Conservation (phyloP, 2,888 invertebrate species). For the Gasteruption jaculator region DNA sequence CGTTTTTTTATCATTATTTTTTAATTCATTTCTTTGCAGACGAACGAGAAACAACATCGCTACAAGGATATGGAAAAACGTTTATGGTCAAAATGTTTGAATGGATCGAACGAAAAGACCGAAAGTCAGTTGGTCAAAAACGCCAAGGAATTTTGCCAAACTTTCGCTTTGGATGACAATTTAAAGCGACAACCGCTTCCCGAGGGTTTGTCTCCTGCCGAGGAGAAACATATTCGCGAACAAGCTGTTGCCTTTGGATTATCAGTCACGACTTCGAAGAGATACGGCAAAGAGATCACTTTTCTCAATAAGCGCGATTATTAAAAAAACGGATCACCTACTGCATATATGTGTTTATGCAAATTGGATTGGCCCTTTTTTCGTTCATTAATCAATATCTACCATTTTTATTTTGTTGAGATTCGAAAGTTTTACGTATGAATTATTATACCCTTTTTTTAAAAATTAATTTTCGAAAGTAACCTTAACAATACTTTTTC, state of each 20-base stretch:
- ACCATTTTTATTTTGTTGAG: too few relatives aligned
- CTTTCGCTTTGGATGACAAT: constrained; percentile 51
- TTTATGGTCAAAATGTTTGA: constrained; percentile 46
- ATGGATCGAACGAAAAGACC: constrained; percentile 20
- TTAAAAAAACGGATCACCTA: too few relatives aligned
- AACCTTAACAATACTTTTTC: too few relatives aligned
- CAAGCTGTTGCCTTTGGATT: constrained; percentile 54
- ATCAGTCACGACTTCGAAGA: constrained; percentile 42
- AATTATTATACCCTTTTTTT: too few relatives aligned
- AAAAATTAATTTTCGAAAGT: too few relatives aligned
- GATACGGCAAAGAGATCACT: constrained; percentile 33
- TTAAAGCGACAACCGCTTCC: constrained; percentile 55
- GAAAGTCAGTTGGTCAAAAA: constrained; percentile 41
- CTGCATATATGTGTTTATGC: too few relatives aligned
- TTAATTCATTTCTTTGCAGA: constrained; percentile 24
- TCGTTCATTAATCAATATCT: too few relatives aligned
- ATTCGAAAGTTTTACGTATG: too few relatives aligned
- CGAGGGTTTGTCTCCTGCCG: constrained; percentile 50
- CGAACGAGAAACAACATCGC: constrained; percentile 38
- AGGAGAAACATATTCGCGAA: constrained; percentile 53
- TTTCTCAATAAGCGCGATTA: constrained; percentile 26
- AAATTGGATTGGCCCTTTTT: too few relatives aligned
- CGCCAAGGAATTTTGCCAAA: constrained; percentile 52
- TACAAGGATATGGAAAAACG: constrained; percentile 44
- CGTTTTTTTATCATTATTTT: neutral